Evolutionary conservation across 2,113 vertebrate species (phyloP).

Genomic region (Misgurnus mizolepis): DNA sequence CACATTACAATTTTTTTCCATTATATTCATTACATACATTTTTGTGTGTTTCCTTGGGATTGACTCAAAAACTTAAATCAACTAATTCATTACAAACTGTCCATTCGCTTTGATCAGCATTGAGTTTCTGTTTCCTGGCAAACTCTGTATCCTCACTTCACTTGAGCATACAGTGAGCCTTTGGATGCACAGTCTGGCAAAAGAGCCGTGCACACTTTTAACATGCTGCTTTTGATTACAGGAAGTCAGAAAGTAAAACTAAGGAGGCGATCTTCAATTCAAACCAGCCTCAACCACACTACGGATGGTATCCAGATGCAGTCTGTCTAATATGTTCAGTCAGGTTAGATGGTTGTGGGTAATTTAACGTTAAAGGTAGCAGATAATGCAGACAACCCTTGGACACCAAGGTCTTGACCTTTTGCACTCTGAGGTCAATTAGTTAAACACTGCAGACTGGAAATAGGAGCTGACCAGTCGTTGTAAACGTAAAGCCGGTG

Average conservation of each 20-base stretch:
- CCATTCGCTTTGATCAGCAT: not conserved
- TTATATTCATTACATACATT: too few species aligned
- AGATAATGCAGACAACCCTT: not conserved
- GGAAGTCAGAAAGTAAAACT: constrained; percentile 18
- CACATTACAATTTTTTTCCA: too few species aligned
- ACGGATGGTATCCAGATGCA: constrained; percentile 54
- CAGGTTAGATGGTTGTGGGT: not conserved
- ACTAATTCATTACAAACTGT: not conserved
- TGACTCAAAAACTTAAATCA: too few species aligned
- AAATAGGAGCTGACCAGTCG: not conserved
- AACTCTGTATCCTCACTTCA: not conserved
- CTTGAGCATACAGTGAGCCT: not conserved
- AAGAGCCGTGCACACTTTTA: not conserved
- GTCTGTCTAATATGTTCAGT: not conserved
- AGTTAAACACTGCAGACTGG: not conserved
- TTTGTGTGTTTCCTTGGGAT: too few species aligned
- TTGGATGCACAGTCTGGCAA: not conserved
- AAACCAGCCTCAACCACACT: not conserved
- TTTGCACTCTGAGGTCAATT: not conserved
- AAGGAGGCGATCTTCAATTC: constrained; percentile 37
- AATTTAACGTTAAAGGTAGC: not conserved
- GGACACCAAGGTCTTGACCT: not conserved
- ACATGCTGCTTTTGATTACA: constrained; percentile 42
- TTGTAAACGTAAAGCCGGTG: constrained; percentile 27
- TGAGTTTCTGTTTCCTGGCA: not conserved